Evolutionary conservation across 2,797 vertebrate species (phyloP).

Genomic region (Decapterus maruadsi): DNA sequence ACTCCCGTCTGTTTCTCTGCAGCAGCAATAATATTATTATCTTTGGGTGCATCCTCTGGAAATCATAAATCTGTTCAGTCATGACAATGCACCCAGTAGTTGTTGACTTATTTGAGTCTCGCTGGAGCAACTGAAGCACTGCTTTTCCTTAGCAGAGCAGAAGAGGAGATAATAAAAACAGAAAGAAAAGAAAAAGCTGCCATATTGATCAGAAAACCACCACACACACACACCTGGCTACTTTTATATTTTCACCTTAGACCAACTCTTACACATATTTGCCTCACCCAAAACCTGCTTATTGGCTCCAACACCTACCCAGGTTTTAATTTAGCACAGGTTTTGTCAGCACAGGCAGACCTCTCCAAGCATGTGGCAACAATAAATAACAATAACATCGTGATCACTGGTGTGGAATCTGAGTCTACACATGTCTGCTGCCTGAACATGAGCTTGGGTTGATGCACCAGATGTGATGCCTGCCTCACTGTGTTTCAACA

Average conservation of each 20-base stretch:
- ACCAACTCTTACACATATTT: not conserved
- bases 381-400: not conserved
- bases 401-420: not conserved
- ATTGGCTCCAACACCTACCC: not conserved
- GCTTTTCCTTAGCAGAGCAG: not conserved
- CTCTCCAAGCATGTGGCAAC: not conserved
- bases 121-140: not conserved
- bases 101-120: too few relatives aligned
- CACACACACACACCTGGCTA: too few relatives aligned
- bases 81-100: too few relatives aligned
- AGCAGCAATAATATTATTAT: not conserved
- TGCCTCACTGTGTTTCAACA: not conserved
- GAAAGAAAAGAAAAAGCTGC: not conserved
- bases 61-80: not conserved
- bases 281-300: not conserved
- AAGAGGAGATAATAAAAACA: not conserved
- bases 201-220: not conserved
- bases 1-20: not conserved
- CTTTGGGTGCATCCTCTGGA: not conserved
- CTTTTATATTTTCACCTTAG: not conserved
- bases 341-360: slow-evolving; percentile 14
- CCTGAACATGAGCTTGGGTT: not conserved
- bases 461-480: not conserved
- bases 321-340: not conserved
- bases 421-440: not conserved